Evolutionary conservation across 2,888 invertebrate genomes (phyloP).

Genomic region (Dermolepida albohirtum): DNA sequence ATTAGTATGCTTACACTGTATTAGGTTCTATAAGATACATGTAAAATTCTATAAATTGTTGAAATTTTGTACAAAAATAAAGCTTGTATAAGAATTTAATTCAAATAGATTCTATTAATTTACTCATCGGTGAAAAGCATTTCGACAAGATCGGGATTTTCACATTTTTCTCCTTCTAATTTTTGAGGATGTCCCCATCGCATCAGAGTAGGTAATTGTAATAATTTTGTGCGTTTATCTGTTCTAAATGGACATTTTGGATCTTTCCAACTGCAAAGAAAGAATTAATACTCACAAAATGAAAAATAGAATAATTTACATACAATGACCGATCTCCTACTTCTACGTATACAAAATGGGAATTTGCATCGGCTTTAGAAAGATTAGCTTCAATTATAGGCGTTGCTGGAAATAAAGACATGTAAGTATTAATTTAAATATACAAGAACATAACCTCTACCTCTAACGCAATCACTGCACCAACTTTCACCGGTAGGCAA

Average conservation of each 20-base stretch:
- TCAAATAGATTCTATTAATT: no score
- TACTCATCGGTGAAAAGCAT: conserved; percentile 76
- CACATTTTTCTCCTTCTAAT: conserved; percentile 82
- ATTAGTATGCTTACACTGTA: no score
- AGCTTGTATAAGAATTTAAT: no score
- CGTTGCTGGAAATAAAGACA: conserved; percentile 72
- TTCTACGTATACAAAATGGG: conserved; percentile 80
- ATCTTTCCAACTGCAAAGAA: conserved; percentile 88
- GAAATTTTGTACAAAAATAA: no score
- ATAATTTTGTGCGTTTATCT: conserved; percentile 76
- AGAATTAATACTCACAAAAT: no score
- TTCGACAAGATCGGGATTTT: conserved; percentile 78
- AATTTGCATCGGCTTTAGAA: conserved; percentile 70
- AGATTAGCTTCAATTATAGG: conserved; percentile 80
- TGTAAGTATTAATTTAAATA: no score
- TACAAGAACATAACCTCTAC: conserved; percentile 65
- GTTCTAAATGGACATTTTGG: conserved; percentile 84
- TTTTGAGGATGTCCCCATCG: conserved; percentile 83
- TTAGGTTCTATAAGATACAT: no score
- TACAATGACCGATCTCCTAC: conserved; percentile 83
- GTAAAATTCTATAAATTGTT: no score
- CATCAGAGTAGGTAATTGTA: conserved; percentile 85
- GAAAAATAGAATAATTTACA: conserved; percentile 62
- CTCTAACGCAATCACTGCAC: conserved; percentile 90
- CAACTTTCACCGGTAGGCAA: conserved; percentile 79